Conservation (phyloP, 2,113 vertebrate species). For the Muscicapa adusta region DNA sequence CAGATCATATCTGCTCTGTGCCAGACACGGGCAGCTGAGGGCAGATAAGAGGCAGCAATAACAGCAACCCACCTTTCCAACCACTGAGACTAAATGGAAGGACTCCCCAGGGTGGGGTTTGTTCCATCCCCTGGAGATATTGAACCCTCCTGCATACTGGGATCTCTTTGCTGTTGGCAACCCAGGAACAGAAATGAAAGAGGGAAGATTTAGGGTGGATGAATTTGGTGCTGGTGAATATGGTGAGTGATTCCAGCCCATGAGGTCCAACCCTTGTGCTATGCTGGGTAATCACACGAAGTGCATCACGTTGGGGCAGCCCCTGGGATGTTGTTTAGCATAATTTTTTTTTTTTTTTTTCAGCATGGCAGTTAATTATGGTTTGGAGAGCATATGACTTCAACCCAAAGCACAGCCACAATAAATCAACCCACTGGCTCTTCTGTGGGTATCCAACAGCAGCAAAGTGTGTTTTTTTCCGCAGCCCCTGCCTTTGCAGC, state of each 20-base stretch:
- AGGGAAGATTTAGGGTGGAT: neutral
- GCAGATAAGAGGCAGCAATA: neutral
- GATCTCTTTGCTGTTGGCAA: neutral
- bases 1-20: neutral
- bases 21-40: accelerated
- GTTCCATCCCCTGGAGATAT: neutral
- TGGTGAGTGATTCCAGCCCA: accelerated
- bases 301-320: accelerated
- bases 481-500: accelerated
- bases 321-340: neutral
- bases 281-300: neutral
- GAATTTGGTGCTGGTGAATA: neutral
- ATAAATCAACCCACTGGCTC: neutral
- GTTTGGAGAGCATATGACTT: neutral
- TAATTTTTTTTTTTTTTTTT: neutral
- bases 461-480: neutral
- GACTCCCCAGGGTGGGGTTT: neutral
- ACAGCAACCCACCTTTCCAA: neutral
- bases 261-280: neutral
- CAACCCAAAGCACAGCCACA: neutral
- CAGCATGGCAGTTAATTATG: neutral
- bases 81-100: neutral
- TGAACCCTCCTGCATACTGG: accelerated
- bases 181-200: neutral
- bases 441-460: neutral